Evolutionary conservation across 2,113 vertebrate genomes (phyloP), one percentile per base, ranked within the genome.

Genomic region (Perca schrenkii): DNA sequence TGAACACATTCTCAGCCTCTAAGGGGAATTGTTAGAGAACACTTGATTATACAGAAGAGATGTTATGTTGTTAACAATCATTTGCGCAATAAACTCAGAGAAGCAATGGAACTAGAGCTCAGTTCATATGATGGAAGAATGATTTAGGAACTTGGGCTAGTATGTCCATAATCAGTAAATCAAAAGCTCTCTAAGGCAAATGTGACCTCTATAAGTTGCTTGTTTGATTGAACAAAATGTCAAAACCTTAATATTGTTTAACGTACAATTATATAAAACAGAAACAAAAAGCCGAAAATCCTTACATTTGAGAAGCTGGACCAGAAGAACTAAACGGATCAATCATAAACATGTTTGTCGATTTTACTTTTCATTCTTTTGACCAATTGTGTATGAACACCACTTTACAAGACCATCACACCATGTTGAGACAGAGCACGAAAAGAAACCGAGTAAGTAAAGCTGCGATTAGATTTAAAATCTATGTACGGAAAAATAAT

Each of bases 1-100:
- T 82, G 86, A 86, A 77, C 34, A 54, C 14, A 87, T 90, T 79
- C 74, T 31, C 60, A 17, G 57, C 36, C 85, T 84, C 80, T 47
- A 14, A 1, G 28, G 78, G 67, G 82, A 87, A 75, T 78, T 67
- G 78, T 69, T 70, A 10, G 31, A 78, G 22, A 60, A 62, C 67
- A 21, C 64, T 78, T 66, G 22, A 65, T 67, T 49, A 31, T 58
- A 36, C 36, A 68, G 40, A 40, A 50, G 53, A 77, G 40, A 60
- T 76, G 58, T 61, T 80, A 70, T 46, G n/a, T n/a, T n/a, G n/a
- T n/a, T n/a, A 84, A 58, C 78, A 61, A 34, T 78, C 17, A 8
- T 46, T 43, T 34, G 52, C 79, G 78, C 56, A 63, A 76, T 87
- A 90, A 87, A 89, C 87, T 78, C 74, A 14, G 17, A 31, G 2